Base-by-base conservation (phyloP, 2,888 invertebrate species). In the Drosophila robusta region DNA sequence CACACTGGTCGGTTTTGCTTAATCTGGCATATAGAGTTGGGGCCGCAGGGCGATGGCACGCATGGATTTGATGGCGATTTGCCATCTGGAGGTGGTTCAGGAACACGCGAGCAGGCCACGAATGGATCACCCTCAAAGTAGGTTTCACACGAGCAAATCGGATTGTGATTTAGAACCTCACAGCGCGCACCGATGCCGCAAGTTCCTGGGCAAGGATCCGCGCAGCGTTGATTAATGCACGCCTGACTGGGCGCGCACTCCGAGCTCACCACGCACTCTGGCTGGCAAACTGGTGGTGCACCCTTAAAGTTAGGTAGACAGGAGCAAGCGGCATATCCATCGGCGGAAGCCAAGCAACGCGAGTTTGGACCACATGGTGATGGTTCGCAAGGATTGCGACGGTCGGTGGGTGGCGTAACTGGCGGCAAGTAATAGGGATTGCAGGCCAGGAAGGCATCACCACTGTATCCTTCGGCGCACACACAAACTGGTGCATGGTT, bases 81-180 rank as follows among this genome's bases (percentile, higher is more conserved):
- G 85, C 91, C 89, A 67, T 93, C 89, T 7, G 68, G 69, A 8
- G 74, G 66, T 54, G 80, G 80, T 6, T 87, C 78, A 9, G 93
- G 90, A 90, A 89, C 78, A 52, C 85, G 79, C 29, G 90, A 77
- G 86, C 97, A 97, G 46, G 94, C 94, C 11, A 94, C 93, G 88
- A 97, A 97, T 46, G 97, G 97, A 94, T 97, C 96, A 11, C 97
- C 97, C 64, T 95, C 94, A 90, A 95, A 94, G 36, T 95, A 95
- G 18, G 93, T 92, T 34, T 95, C 94, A 90, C 97, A 97, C 74
- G 94, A 95, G 89, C 97, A 97, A 77, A 97, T 95, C 3, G 97
- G 97, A 91, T 97, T 97, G 90, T 97, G 97, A 90, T 96, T 96
- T 26, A 96, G 94, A 1, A 97, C 96, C 50, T 95, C 94, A 90